Evolutionary conservation across 2,797 vertebrate species (phyloP).

Genomic region (Epinephelus coioides): DNA sequence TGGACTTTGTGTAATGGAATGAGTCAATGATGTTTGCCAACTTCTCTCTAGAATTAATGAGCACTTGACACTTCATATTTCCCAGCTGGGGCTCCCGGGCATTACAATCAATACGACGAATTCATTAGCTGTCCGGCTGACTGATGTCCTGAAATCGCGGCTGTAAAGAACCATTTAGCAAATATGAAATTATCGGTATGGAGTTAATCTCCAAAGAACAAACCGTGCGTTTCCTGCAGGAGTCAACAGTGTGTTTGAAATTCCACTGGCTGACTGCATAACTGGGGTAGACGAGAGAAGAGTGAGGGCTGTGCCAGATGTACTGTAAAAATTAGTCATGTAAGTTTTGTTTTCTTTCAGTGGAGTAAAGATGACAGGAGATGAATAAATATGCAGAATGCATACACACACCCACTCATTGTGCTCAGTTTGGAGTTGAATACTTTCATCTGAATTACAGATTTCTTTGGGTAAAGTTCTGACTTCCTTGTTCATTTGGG

Average conservation of each 20-base stretch:
- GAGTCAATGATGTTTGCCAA: constrained; percentile 80
- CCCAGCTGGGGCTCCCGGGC: constrained; percentile 63
- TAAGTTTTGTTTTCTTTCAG: constrained; percentile 45
- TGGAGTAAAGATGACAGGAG: constrained; percentile 22
- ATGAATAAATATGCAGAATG: constrained; percentile 42
- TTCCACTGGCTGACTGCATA: constrained; percentile 10
- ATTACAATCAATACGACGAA: constrained; percentile 80
- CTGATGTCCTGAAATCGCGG: constrained; percentile 68
- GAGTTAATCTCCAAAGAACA: constrained; percentile 74
- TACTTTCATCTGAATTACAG: constrained; percentile 56
- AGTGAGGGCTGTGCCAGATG: constrained; percentile 25
- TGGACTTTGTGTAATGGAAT: constrained; percentile 78
- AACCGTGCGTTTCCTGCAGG: constrained; percentile 58
- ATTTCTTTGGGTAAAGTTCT: constrained; percentile 50
- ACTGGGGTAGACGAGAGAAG: neutral
- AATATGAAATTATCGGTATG: constrained; percentile 74
- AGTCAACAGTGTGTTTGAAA: constrained; percentile 37
- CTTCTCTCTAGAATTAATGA: constrained; percentile 79
- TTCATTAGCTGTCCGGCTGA: constrained; percentile 79
- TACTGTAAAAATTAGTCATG: constrained; percentile 47
- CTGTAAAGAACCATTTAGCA: constrained; percentile 73
- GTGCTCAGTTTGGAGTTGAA: constrained; percentile 17
- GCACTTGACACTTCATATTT: constrained; percentile 82
- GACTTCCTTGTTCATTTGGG: constrained; percentile 23
- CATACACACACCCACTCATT: constrained; percentile 34